Conservation (phyloP, 2,888 invertebrate species). For the Hirudinaria manillensis region DNA sequence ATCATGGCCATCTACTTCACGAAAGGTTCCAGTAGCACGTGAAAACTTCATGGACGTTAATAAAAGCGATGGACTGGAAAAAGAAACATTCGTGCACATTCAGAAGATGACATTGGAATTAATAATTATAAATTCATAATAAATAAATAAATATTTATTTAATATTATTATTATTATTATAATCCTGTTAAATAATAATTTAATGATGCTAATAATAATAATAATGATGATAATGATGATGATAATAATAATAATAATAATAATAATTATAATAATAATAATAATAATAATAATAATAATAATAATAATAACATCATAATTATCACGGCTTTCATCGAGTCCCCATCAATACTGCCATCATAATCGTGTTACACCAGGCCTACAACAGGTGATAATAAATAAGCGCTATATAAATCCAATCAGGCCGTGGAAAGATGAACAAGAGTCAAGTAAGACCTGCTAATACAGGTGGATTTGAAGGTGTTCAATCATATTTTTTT, state of each 20-base stretch:
- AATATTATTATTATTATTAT: too few species aligned
- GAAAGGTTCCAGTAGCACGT: too few species aligned
- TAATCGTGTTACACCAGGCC: not conserved
- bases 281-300: not conserved
- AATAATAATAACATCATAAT: not conserved
- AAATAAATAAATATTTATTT: too few species aligned
- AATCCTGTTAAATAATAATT: not conserved
- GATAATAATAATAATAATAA: not conserved
- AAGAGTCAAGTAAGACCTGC: not conserved
- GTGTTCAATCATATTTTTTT: not conserved
- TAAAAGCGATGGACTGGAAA: too few species aligned
- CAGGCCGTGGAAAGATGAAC: not conserved
- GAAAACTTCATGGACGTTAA: too few species aligned
- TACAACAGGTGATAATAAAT: not conserved
- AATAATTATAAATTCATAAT: too few species aligned
- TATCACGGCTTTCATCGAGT: not conserved
- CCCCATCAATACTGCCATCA: not conserved
- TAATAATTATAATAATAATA: not conserved
- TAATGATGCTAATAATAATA: not conserved
- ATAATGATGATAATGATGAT: not conserved
- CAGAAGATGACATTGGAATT: too few species aligned
- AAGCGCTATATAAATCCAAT: constrained; percentile 1
- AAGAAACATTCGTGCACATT: too few species aligned
- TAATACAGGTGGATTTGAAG: too few species aligned
- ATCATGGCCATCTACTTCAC: not conserved